A percentile compares a stretch with the other conserved stretches of the same genome.
Conservation (phyloP, 1,140 invertebrate genomes). For the Drosophila arizonae region DNA sequence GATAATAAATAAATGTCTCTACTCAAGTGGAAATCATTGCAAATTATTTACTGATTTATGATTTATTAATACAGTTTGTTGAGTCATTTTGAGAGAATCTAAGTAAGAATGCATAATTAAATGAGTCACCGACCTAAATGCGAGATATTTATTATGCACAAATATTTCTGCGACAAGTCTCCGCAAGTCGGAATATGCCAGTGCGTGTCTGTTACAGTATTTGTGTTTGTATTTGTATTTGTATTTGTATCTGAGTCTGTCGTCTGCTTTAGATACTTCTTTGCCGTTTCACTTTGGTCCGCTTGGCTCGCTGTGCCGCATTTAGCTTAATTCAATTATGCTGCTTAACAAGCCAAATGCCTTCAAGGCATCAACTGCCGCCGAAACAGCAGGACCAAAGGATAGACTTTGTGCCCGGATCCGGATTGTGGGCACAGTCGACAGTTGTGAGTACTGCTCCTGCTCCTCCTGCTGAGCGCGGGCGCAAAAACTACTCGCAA, state of each 20-base stretch:
- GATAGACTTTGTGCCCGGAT: constrained; percentile 21
- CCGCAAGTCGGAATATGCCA: background rate
- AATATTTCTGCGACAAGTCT: background rate
- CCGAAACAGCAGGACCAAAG: constrained; percentile 21
- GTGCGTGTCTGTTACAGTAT: background rate
- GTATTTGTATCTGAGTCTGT: constrained; percentile 8
- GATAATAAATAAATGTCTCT: too few relatives aligned
- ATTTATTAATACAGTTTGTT: constrained; percentile 30
- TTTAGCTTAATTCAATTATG: constrained; percentile 54
- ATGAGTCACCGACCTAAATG: constrained; percentile 22
- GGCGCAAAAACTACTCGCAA: constrained; percentile 29
- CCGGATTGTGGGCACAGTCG: constrained; percentile 25
- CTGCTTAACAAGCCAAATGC: constrained; percentile 63
- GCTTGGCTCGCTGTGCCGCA: constrained; percentile 25
- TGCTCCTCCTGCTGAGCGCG: constrained; percentile 3
- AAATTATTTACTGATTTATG: too few relatives aligned
- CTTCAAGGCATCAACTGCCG: constrained; percentile 42
- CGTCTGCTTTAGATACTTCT: constrained; percentile 21
- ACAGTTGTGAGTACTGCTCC: constrained; percentile 24
- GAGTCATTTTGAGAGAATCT: constrained; percentile 4
- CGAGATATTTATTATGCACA: background rate
- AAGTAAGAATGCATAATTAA: constrained; percentile 38
- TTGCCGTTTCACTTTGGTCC: constrained; percentile 31
- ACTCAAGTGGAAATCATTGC: too few relatives aligned
- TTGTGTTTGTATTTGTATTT: background rate